Base-by-base conservation (phyloP, 30 jellyfish, hydroid and myxozoan species). In the Turritopsis rubra region DNA sequence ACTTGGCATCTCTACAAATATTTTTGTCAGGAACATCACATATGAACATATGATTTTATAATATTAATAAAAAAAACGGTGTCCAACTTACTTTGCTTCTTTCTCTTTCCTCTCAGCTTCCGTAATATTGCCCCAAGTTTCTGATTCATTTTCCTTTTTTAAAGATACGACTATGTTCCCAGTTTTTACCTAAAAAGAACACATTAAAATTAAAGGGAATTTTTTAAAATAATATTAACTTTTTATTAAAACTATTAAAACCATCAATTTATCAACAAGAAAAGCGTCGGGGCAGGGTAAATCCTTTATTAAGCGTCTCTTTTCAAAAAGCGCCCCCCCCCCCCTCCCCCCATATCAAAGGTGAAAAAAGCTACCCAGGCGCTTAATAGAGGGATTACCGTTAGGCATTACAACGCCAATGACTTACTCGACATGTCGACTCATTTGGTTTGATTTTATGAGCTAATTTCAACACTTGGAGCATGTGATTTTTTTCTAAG, bases 91-190 rank as follows among this genome's bases (percentile, higher is more conserved):
- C 98, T 92, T 92, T 8, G 83, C 87, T 22, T 92, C 98, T 25
- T 79, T 71, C 29, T 85, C 72, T 26, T 79, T 86, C 82, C 87
- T 81, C 72, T 83, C 95, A 20, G 91, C 72, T 19, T 73, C 76
- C 29, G 99, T 88, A 23, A 94, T 30, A 82, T 86, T 88, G 24
- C 90, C 83, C 99, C 99, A 94, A 4, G 87, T 80, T 28, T 70
- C 71, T 31, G 71, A 41, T 9, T 80, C 87, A 8, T 80, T 60
- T 22, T 27, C 90, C 73, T 94, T 94, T 82, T 84, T 83, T 85
- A 94, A 75, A 16, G 96, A 74, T 5, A 94, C 73, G 0, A 88
- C 84, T 21, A 94, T 52, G 52, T 84, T 86, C 9, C 97, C 97
- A 60, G 97, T 65, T 79, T 94, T 94, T 26, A 88, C 94, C 99